phyloP scores from a whole-genome alignment of 2,797 vertebrate species.

The Scleropages formosus region DNA sequence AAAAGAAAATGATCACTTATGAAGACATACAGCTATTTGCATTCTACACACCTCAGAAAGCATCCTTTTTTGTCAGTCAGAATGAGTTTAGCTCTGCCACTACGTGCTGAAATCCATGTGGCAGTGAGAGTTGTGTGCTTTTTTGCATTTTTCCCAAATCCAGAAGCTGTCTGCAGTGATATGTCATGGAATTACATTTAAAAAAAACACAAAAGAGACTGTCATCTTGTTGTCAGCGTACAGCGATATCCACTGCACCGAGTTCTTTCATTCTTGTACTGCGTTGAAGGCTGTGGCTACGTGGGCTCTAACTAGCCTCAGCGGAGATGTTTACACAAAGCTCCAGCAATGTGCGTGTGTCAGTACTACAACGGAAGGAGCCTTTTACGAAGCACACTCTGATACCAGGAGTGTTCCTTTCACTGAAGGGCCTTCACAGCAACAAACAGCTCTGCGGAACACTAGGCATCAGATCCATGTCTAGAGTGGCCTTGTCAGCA shows the following conservation, averaged over 20 bases:
- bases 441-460: too few species aligned
- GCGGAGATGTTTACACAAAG: background rate
- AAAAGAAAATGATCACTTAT: too few species aligned
- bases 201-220: background rate
- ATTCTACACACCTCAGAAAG: too few species aligned
- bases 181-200: background rate
- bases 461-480: too few species aligned
- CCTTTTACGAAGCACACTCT: background rate
- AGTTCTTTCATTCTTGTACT: background rate
- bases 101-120: background rate
- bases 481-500: too few species aligned
- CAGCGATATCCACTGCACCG: background rate
- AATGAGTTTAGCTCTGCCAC: slow-evolving; percentile 1
- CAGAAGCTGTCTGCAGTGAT: background rate
- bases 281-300: background rate
- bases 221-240: background rate
- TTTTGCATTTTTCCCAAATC: background rate
- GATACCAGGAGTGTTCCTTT: background rate
- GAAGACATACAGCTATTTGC: too few species aligned
- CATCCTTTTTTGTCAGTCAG: background rate
- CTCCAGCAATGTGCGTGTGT: background rate
- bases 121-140: background rate
- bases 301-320: background rate
- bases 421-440: too few species aligned
- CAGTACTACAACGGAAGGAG: background rate